Evolutionary conservation across 1,140 invertebrate genomes (phyloP).

Genomic region (Eubasilissa regina): DNA sequence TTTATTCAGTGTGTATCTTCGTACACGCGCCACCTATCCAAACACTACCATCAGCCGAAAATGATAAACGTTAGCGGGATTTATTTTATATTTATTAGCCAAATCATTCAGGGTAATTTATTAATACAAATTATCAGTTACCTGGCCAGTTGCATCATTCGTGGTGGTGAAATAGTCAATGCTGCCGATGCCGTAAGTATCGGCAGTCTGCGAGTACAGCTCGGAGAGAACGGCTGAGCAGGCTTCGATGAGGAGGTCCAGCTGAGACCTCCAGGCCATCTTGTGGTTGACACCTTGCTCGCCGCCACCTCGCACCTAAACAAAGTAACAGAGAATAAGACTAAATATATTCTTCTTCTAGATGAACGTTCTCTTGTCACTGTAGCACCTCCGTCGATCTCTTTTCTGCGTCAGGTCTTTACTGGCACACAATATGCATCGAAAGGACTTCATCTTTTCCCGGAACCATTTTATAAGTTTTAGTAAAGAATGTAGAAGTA

Average conservation of each 20-base stretch:
- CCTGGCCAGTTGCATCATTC: background rate
- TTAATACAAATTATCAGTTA: no score
- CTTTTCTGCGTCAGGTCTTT: background rate
- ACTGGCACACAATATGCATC: background rate
- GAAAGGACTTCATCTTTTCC: no score
- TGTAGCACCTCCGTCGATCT: no score
- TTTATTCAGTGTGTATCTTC: no score
- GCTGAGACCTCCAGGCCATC: constrained; percentile 51
- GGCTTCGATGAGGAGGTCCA: constrained; percentile 39
- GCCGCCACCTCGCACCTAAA: constrained; percentile 55
- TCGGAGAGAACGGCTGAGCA: constrained; percentile 14
- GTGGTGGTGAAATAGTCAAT: constrained; percentile 15
- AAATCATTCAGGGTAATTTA: no score
- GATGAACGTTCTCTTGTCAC: no score
- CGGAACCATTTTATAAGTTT: background rate
- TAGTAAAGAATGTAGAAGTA: background rate
- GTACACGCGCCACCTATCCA: no score
- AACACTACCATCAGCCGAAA: no score
- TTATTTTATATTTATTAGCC: no score
- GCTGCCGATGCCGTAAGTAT: constrained; percentile 8
- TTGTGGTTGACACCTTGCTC: constrained; percentile 57
- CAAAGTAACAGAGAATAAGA: no score
- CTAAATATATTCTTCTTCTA: no score
- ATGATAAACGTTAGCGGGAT: no score
- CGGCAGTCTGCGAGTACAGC: constrained; percentile 26